Evolutionary conservation across 2,888 invertebrate species (phyloP).

Genomic region (Parthenolecanium corni): DNA sequence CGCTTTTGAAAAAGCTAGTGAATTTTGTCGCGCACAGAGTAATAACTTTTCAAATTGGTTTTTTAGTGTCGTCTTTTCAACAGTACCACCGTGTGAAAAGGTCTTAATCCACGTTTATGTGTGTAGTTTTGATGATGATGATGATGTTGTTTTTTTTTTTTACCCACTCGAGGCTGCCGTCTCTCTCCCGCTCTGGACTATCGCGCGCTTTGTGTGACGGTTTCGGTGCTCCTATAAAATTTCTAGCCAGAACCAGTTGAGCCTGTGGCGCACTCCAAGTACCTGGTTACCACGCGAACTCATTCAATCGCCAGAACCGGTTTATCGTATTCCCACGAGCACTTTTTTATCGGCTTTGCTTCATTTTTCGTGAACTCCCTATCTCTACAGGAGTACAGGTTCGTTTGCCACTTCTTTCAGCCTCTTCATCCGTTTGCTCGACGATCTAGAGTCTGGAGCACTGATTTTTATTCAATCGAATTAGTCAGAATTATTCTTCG

Average conservation of each 20-base stretch:
- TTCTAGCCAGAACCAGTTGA: conserved; percentile 18
- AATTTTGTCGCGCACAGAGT: conserved; percentile 12
- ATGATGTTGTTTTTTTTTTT: background rate
- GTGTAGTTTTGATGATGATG: no score
- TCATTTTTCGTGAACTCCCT: background rate
- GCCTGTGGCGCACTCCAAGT: conserved; percentile 21
- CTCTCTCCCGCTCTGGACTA: background rate
- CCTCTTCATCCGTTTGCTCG: background rate
- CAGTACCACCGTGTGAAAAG: conserved; percentile 9
- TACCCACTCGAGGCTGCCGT: background rate
- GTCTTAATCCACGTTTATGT: conserved; percentile 17
- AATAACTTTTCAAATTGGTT: no score
- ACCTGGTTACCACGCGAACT: conserved; percentile 20
- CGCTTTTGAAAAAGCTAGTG: background rate
- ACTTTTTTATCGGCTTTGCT: background rate
- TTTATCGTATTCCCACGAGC: conserved; percentile 20
- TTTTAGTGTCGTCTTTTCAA: conserved; percentile 4
- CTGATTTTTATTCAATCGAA: background rate
- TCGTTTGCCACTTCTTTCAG: background rate
- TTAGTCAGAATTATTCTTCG: background rate
- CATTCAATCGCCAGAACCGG: conserved; percentile 15
- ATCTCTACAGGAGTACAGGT: background rate
- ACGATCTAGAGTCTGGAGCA: background rate
- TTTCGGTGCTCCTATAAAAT: conserved; percentile 17
- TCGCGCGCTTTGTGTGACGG: conserved; percentile 11